phyloP scores from a whole-genome alignment of 2,113 vertebrate genomes.

The Columba janthina region DNA sequence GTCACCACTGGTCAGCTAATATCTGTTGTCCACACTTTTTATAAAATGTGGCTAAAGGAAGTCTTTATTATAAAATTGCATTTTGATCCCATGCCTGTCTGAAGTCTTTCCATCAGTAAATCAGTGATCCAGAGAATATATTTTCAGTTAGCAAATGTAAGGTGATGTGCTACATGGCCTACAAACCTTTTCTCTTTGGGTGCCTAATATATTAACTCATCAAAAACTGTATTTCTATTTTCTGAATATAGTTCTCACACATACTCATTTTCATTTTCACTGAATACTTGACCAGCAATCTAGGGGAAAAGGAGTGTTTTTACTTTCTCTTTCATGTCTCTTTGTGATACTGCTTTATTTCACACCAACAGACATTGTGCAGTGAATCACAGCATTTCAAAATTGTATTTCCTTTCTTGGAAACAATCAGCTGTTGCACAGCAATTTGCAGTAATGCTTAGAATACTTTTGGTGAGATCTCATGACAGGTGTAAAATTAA shows the following conservation, averaged over 20 bases:
- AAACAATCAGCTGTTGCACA: neutral
- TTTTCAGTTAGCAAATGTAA: neutral
- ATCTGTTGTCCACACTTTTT: accelerated
- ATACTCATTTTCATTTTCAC: neutral
- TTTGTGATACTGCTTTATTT: neutral
- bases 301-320: neutral
- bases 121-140: neutral
- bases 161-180: neutral
- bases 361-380: neutral
- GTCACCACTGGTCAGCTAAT: neutral
- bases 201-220: neutral
- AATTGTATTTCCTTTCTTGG: neutral
- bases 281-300: neutral
- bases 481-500: constrained; percentile 10
- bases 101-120: neutral
- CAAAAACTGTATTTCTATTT: neutral
- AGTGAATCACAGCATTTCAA: neutral
- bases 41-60: neutral
- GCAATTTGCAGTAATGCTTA: neutral
- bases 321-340: neutral
- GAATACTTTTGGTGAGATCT: neutral
- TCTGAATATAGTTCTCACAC: neutral
- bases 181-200: neutral
- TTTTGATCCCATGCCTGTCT: neutral
- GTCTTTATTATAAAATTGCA: neutral